Conservation (phyloP, 2,113 vertebrate genomes). For the Thamnaconus septentrionalis region DNA sequence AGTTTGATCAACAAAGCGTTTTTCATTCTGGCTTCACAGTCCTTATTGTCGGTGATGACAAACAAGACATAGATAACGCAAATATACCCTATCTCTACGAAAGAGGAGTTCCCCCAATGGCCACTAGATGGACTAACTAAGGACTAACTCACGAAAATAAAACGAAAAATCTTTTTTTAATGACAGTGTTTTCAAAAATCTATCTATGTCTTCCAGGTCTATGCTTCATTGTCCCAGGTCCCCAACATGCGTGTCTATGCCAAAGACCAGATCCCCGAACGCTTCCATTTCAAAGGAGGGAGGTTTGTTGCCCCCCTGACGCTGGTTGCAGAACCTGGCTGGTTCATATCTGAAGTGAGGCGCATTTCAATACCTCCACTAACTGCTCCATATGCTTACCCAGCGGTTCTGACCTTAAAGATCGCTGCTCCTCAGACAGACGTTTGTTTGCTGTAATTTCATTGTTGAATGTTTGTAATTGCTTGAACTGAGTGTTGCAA, state of each 20-base stretch:
- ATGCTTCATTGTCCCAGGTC: constrained; percentile 74
- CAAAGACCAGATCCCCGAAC: constrained; percentile 81
- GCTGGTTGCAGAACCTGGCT: constrained; percentile 87
- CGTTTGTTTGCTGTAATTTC: too few relatives aligned
- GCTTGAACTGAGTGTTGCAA: too few relatives aligned
- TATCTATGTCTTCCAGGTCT: constrained; percentile 74
- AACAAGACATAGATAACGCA: too few relatives aligned
- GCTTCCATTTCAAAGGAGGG: constrained; percentile 87
- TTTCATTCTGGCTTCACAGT: neutral
- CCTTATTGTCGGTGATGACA: neutral
- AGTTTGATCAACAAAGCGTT: constrained; percentile 9
- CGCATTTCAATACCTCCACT: neutral
- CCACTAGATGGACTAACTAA: neutral
- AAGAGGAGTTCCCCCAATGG: too few relatives aligned
- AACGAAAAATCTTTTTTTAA: neutral
- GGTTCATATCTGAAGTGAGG: constrained; percentile 91
- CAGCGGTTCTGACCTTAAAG: too few relatives aligned
- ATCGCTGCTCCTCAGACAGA: too few relatives aligned
- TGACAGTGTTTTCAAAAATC: neutral
- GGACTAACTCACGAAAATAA: neutral
- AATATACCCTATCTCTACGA: too few relatives aligned
- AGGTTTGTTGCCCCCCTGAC: constrained; percentile 90
- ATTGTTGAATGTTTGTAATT: too few relatives aligned
- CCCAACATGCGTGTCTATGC: constrained; percentile 84
- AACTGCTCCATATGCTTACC: too few relatives aligned